Base-by-base conservation (phyloP, 1,140 invertebrate genomes). In the Proales similis region DNA sequence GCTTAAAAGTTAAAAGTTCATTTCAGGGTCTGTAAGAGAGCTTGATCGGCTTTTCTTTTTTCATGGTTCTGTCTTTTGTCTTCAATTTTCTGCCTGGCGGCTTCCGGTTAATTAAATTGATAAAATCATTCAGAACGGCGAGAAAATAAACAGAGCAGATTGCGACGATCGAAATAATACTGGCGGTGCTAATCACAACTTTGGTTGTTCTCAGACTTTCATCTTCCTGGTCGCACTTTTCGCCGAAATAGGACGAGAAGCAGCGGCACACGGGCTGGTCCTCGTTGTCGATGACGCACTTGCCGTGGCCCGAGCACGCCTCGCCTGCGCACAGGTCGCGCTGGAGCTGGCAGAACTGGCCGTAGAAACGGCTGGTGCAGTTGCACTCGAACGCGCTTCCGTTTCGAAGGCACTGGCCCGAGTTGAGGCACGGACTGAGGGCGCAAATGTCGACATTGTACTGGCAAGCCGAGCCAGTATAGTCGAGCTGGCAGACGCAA, bases 391-490 rank as follows among this genome's bases (percentile, higher is more conserved):
- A 88, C 9, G 60, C 62, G 71, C 85, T 90, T 72, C 90, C 88
- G 71, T 87, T 86, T 70, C 90, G 87, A 20, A 87, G 79, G 75
- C 89, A 93, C 42, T 85, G 87, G 22, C 84, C 89, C 7, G 87
- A 87, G 74, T 91, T 89, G 48, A 83, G 78, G 71, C 89, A 91
- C 0, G 85, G 82, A 66, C 85, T 83, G 0, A 80, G 82, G 20
- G 80, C 77, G 70, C 88, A 91, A 74, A 90, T 29, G 7, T 14
- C 38, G 32, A 30, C 86, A 72, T 91, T 85, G 87, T 90, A 71
- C 90, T 88, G 72, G 90, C 84, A 67, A 84, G 42, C 86, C 79
- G 67, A 87, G 82, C 70, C 88, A 90, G 65, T 84, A 82, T 71
- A 65, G 38, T 3, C 0, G 4, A n/a, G 19, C 9, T 1, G 2